Evolutionary conservation across 2,113 vertebrate species (phyloP).

Genomic region (Myocastor coypus): DNA sequence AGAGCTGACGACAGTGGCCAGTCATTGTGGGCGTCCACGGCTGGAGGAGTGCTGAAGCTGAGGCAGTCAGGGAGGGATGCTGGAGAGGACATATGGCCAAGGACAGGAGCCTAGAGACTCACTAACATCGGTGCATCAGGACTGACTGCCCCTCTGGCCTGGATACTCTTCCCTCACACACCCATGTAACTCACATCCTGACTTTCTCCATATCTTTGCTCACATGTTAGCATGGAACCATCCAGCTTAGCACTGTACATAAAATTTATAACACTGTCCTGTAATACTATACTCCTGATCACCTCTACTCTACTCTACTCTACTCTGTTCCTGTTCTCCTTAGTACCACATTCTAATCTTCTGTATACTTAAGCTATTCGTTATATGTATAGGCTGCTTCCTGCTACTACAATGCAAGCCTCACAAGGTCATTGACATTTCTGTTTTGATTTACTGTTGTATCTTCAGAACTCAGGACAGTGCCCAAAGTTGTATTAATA

Average conservation of each 20-base stretch:
- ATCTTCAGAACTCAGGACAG: neutral
- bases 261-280: neutral
- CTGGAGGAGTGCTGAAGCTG: neutral
- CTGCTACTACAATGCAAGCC: neutral
- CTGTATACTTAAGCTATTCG: neutral
- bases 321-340: neutral
- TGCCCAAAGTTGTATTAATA: neutral
- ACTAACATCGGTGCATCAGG: too few relatives aligned
- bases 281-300: neutral
- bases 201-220: neutral
- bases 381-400: neutral
- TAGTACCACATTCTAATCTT: neutral
- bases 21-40: neutral
- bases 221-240: neutral
- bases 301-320: neutral
- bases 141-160: neutral
- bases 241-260: neutral
- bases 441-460: neutral
- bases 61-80: too few relatives aligned
- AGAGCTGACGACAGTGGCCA: neutral
- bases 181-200: neutral
- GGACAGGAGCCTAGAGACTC: neutral
- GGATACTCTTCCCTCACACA: neutral
- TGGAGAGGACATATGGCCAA: neutral
- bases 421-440: neutral